Evolutionary conservation across 2,113 vertebrate species (phyloP).

Genomic region (Silurus meridionalis): DNA sequence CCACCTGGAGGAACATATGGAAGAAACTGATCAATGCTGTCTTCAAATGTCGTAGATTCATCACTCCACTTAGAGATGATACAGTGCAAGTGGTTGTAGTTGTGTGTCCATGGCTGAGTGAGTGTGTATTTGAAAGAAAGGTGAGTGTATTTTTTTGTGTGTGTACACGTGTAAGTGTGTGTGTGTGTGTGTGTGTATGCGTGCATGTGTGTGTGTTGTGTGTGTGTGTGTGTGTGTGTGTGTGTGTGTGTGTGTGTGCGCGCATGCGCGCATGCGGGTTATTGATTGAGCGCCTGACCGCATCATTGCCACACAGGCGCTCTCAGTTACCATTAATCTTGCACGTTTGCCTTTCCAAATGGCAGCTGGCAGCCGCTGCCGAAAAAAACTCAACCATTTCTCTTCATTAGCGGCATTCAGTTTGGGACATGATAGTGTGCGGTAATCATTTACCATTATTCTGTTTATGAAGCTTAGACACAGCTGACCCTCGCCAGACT

Average conservation of each 20-base stretch:
- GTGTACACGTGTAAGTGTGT: constrained; percentile 35
- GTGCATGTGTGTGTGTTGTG: constrained; percentile 39
- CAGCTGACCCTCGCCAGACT: constrained; percentile 87
- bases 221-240: constrained; percentile 29
- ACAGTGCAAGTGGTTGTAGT: constrained; percentile 54
- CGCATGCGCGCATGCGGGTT: constrained; percentile 58
- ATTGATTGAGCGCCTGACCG: constrained; percentile 75
- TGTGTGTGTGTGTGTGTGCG: constrained; percentile 29
- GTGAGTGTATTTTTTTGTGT: constrained; percentile 29
- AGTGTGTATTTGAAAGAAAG: constrained; percentile 1
- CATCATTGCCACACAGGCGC: constrained; percentile 71
- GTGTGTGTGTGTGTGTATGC: constrained; percentile 21
- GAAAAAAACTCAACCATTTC: constrained; percentile 74
- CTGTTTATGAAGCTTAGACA: constrained; percentile 86
- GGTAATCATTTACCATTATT: constrained; percentile 86
- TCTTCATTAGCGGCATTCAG: constrained; percentile 77
- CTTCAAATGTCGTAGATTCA: constrained; percentile 71
- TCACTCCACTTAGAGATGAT: constrained; percentile 70
- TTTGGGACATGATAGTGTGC: constrained; percentile 72
- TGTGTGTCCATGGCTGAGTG: constrained; percentile 22
- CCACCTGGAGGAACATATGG: constrained; percentile 52
- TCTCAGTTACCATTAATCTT: constrained; percentile 76
- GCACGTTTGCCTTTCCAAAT: constrained; percentile 69
- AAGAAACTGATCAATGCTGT: constrained; percentile 64
- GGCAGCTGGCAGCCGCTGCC: constrained; percentile 76